A percentile compares a stretch with the other conserved stretches of the same genome.
Evolutionary conservation across 37 sponge, comb jelly and placozoan species (phyloP).

Genomic region (Oscarella lobularis): DNA sequence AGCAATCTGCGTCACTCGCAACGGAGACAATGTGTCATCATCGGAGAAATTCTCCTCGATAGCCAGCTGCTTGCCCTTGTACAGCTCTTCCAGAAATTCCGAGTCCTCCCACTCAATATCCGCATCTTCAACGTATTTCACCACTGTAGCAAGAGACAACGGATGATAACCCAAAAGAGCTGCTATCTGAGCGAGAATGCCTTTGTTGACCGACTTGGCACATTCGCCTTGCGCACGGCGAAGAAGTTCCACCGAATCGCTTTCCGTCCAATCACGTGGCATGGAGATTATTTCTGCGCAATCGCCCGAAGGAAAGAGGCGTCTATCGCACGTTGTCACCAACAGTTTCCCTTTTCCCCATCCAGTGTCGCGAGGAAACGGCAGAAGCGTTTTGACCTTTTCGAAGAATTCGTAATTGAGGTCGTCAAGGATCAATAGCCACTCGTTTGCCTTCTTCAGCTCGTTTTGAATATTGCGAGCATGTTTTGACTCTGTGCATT

Average conservation of each 20-base stretch:
- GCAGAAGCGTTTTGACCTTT: background rate
- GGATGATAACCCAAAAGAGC: background rate
- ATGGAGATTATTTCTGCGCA: background rate
- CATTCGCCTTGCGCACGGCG: too few species aligned
- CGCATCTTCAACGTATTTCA: background rate
- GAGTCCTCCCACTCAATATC: background rate
- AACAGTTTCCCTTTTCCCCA: background rate
- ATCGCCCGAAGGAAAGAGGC: background rate
- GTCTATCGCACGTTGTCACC: background rate
- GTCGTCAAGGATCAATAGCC: background rate
- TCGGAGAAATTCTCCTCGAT: background rate
- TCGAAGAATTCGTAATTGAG: background rate
- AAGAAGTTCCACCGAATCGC: background rate
- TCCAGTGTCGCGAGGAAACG: background rate
- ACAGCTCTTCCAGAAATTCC: background rate
- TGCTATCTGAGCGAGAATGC: background rate
- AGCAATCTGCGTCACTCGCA: too few species aligned
- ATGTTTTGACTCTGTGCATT: too few species aligned
- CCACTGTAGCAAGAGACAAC: background rate
- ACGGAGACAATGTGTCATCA: background rate
- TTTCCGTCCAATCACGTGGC: background rate
- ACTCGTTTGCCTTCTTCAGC: background rate
- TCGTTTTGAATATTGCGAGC: background rate
- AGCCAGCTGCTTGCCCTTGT: background rate
- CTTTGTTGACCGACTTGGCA: background rate